Evolutionary conservation across 23 tunicate genomes (phyloP).

Genomic region (Ascidia mentula): DNA sequence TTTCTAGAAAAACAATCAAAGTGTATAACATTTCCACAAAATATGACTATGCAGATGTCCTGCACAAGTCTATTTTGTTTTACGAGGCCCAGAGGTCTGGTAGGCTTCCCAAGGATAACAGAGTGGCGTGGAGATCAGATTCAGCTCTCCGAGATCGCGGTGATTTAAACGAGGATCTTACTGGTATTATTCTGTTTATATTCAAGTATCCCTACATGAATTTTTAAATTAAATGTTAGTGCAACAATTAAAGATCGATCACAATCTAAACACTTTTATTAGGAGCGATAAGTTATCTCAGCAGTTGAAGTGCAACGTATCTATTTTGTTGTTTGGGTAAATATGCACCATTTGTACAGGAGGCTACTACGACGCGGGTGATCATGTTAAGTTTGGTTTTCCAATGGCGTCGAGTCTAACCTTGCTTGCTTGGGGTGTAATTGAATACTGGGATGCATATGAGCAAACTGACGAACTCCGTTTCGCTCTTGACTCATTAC

Average conservation of each 20-base stretch:
- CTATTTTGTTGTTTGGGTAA: no score
- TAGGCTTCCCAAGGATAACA: slow-evolving; percentile 53
- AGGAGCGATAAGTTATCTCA: no score
- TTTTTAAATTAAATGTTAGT: no score
- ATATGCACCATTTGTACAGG: no score
- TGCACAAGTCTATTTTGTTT: slow-evolving; percentile 78
- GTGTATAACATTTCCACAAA: slow-evolving; percentile 16
- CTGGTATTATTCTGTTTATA: slow-evolving; percentile 39
- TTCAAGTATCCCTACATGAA: no score
- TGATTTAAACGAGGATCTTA: slow-evolving; percentile 55
- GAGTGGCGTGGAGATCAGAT: slow-evolving; percentile 80
- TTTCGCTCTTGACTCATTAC: slow-evolving; percentile 45
- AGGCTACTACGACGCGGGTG: slow-evolving; percentile 97
- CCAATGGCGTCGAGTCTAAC: slow-evolving; percentile 98
- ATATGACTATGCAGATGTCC: slow-evolving; percentile 51
- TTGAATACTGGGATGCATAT: slow-evolving; percentile 90
- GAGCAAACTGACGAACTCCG: slow-evolving; percentile 65
- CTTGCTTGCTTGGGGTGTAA: slow-evolving; percentile 86
- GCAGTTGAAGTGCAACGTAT: no score
- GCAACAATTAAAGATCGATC: no score
- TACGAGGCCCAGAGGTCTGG: slow-evolving; percentile 97
- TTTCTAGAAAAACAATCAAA: neutral
- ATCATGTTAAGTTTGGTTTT: slow-evolving; percentile 88
- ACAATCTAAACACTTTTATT: no score
- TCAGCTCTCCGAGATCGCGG: slow-evolving; percentile 81